Conservation (phyloP, 1,140 invertebrate species). For the Brachionus manjavacas region DNA sequence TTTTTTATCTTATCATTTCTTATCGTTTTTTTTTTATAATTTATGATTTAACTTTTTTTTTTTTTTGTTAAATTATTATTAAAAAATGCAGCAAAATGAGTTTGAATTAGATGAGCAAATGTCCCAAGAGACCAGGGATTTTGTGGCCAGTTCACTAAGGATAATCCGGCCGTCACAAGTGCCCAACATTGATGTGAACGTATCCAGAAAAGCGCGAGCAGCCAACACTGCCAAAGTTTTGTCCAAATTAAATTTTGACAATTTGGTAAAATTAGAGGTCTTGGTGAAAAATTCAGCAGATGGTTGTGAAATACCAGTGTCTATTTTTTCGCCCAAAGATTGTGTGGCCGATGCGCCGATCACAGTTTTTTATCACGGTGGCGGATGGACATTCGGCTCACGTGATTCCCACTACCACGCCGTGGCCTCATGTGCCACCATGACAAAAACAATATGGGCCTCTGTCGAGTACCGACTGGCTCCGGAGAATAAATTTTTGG, state of each 20-base stretch:
- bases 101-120: conserved; percentile 35
- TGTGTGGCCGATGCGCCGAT: background rate
- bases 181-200: background rate
- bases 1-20: background rate
- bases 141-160: background rate
- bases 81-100: background rate
- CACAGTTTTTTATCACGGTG: conserved; percentile 41
- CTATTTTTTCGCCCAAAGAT: background rate
- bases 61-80: background rate
- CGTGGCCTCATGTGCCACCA: background rate
- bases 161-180: background rate
- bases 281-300: background rate
- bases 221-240: conserved; percentile 1
- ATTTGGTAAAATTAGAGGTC: background rate
- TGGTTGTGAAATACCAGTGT: conserved; percentile 5
- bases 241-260: background rate
- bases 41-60: background rate
- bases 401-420: conserved; percentile 1
- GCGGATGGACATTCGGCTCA: conserved; percentile 34
- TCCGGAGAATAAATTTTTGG: background rate
- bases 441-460: background rate
- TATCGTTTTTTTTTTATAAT: background rate
- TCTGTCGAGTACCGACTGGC: conserved; percentile 38
- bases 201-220: background rate
- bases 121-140: background rate